Evolutionary conservation across 2,888 invertebrate species (phyloP).

Genomic region (Bibio marci): DNA sequence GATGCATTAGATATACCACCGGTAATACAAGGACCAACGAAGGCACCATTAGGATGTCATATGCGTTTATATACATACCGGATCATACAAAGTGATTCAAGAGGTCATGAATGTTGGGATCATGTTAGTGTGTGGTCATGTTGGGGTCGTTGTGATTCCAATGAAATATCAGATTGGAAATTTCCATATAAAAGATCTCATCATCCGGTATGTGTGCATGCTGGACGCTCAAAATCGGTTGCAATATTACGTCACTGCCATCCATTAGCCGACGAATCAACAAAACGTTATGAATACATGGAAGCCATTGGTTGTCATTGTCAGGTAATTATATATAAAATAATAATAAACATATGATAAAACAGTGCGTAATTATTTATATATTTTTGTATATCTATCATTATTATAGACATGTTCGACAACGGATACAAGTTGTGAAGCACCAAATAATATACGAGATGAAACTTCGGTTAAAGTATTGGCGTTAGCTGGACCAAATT

Average conservation of each 20-base stretch:
- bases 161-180: constrained; percentile 77
- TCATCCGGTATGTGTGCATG: constrained; percentile 75
- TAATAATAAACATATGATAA: too few species aligned
- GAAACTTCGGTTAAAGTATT: constrained; percentile 20
- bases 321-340: constrained; percentile 19
- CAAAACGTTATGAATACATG: constrained; percentile 55
- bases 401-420: constrained; percentile 39
- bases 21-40: constrained; percentile 21
- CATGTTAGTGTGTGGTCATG: constrained; percentile 57
- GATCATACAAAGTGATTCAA: constrained; percentile 34
- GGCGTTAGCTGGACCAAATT: constrained; percentile 21
- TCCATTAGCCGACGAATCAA: constrained; percentile 47
- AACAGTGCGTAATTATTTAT: not conserved
- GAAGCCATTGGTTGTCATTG: constrained; percentile 67
- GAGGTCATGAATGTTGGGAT: constrained; percentile 57
- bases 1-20: constrained; percentile 17
- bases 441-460: constrained; percentile 28
- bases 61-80: constrained; percentile 45
- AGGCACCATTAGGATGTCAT: constrained; percentile 45
- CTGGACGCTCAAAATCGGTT: constrained; percentile 43
- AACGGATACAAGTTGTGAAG: constrained; percentile 53
- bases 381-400: not conserved
- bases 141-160: constrained; percentile 69
- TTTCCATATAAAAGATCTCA: constrained; percentile 74
- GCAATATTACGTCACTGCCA: constrained; percentile 58